Percentiles rank a stretch among this genome's conserved stretches.
Conservation (phyloP, 2,113 vertebrate species). For the Chionis minor region DNA sequence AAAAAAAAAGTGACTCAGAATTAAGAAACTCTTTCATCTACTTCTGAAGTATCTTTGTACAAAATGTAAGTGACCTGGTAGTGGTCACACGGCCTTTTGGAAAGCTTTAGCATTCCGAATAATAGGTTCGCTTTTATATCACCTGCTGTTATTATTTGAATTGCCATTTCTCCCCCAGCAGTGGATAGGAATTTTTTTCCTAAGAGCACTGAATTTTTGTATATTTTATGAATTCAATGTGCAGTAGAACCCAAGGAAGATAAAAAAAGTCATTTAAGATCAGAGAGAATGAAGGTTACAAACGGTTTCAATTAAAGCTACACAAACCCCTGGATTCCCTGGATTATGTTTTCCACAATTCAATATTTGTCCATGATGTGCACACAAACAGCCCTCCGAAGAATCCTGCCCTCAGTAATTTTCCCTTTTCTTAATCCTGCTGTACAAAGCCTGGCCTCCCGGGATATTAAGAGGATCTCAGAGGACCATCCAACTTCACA, state of each 20-base stretch:
- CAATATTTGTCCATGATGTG: not conserved
- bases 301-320: constrained; percentile 40
- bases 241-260: not conserved
- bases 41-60: not conserved
- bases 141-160: not conserved
- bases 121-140: not conserved
- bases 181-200: not conserved
- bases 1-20: not conserved
- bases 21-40: not conserved
- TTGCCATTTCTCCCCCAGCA: not conserved
- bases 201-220: not conserved
- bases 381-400: constrained; percentile 1
- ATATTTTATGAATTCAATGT: not conserved
- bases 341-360: not conserved
- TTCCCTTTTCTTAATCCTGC: constrained; percentile 20
- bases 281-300: constrained; percentile 15
- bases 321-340: not conserved
- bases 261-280: not conserved
- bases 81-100: not conserved
- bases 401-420: constrained; percentile 5
- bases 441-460: not conserved
- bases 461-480: constrained; percentile 34
- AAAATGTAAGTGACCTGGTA: not conserved
- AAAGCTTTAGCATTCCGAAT: not conserved
- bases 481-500: constrained; percentile 27